A percentile compares a stretch with the other conserved stretches of the same genome.
Conservation (phyloP, 2,888 invertebrate genomes). For the Chrysotoxum bicinctum region DNA sequence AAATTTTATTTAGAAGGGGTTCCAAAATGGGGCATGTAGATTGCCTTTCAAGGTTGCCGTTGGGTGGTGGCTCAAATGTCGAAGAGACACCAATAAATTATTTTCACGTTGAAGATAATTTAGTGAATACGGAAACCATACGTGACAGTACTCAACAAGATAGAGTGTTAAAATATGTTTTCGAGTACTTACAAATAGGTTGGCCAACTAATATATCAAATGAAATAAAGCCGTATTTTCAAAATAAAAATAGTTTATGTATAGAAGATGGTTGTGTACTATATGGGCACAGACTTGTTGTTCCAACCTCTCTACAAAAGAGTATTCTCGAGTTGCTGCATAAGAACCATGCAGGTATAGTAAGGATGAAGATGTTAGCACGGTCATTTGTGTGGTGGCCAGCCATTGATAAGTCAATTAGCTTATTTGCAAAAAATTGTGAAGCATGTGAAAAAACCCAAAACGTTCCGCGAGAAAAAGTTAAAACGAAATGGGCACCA, state of each 20-base stretch:
- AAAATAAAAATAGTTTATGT: conserved; percentile 18
- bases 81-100: background rate
- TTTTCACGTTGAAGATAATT: background rate
- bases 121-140: background rate
- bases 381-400: background rate
- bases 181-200: background rate
- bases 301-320: background rate
- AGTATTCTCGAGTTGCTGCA: conserved; percentile 15
- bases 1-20: background rate
- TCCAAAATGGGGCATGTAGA: background rate
- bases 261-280: conserved; percentile 22
- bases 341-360: conserved; percentile 23
- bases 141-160: background rate
- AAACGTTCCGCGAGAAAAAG: background rate
- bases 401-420: background rate
- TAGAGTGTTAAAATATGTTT: background rate
- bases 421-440: background rate
- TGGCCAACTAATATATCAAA: conserved; percentile 8
- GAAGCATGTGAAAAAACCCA: background rate
- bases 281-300: conserved; percentile 21
- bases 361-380: background rate
- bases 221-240: conserved; percentile 10
- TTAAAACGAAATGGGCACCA: background rate
- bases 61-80: background rate
- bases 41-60: background rate